Evolutionary conservation across 2,888 invertebrate species (phyloP).

Genomic region (Mechanitis messenoides): DNA sequence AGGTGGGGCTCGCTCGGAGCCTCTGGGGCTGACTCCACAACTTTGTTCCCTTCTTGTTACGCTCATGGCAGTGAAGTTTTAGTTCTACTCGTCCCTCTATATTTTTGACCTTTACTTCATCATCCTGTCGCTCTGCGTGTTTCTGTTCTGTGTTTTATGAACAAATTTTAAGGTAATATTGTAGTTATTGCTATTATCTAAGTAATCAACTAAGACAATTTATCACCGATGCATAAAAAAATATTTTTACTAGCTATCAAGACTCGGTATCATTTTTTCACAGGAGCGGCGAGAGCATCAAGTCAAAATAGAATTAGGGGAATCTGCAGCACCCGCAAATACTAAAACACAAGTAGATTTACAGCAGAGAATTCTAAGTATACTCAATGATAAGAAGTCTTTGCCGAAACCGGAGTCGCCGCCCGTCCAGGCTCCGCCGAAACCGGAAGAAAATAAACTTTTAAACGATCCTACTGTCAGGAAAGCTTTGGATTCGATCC

Average conservation of each 20-base stretch:
- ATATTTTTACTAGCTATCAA: too few relatives aligned
- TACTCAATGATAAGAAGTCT: slow-evolving; percentile 81
- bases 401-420: slow-evolving; percentile 29
- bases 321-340: slow-evolving; percentile 66
- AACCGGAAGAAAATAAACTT: slow-evolving; percentile 71
- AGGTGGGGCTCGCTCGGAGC: slow-evolving; percentile 39
- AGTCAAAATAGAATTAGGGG: slow-evolving; percentile 84
- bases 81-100: too few relatives aligned
- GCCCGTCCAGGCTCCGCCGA: slow-evolving; percentile 39
- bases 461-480: slow-evolving; percentile 86
- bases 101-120: too few relatives aligned
- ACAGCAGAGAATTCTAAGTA: slow-evolving; percentile 86
- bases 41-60: too few relatives aligned
- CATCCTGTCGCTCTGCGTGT: too few relatives aligned
- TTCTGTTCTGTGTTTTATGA: too few relatives aligned
- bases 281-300: slow-evolving; percentile 85
- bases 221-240: too few relatives aligned
- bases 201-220: too few relatives aligned
- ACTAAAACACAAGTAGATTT: slow-evolving; percentile 81
- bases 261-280: slow-evolving; percentile 13
- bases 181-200: too few relatives aligned
- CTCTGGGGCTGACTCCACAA: too few relatives aligned
- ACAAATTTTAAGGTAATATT: too few relatives aligned
- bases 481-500: slow-evolving; percentile 84
- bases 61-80: too few relatives aligned